phyloP scores from a whole-genome alignment of 2,888 invertebrate genomes.

The Cheilosia soror region DNA sequence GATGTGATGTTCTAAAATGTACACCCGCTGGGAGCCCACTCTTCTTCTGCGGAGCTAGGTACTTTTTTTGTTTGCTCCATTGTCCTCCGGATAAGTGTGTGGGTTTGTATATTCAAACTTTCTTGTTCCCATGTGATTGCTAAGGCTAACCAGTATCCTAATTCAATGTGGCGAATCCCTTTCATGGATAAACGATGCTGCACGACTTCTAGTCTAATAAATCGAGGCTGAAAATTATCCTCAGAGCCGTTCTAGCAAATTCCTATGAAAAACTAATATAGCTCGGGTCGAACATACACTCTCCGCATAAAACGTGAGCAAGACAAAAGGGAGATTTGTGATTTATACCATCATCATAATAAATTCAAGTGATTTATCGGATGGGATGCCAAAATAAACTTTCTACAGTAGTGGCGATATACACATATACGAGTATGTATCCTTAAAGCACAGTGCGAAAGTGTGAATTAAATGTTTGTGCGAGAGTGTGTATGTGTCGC shows the following conservation, averaged over 20 bases:
- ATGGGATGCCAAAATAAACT: slow-evolving; percentile 73
- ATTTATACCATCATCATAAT: slow-evolving; percentile 83
- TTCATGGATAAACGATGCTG: slow-evolving; percentile 39
- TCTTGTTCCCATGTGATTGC: slow-evolving; percentile 57
- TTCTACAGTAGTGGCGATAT: slow-evolving; percentile 43
- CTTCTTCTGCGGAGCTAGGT: slow-evolving; percentile 3
- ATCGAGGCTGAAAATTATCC: slow-evolving; percentile 64
- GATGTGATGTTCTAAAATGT: slow-evolving; percentile 43
- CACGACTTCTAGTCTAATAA: slow-evolving; percentile 47
- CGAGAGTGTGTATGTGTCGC: not conserved
- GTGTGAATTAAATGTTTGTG: slow-evolving; percentile 4
- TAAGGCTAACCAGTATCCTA: slow-evolving; percentile 51
- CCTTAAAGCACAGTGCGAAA: not conserved
- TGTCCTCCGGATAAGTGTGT: slow-evolving; percentile 4
- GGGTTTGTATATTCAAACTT: slow-evolving; percentile 45
- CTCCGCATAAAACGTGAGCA: slow-evolving; percentile 56
- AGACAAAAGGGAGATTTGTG: slow-evolving; percentile 76
- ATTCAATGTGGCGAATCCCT: slow-evolving; percentile 61
- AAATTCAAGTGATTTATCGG: slow-evolving; percentile 83
- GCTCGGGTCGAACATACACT: slow-evolving; percentile 17
- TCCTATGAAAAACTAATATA: slow-evolving; percentile 64
- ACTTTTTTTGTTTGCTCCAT: slow-evolving; percentile 10
- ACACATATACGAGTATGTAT: not conserved
- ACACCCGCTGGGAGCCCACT: slow-evolving; percentile 41
- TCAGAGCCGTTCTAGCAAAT: slow-evolving; percentile 40